Evolutionary conservation across 53 echinoderm and acorn worm species (phyloP).

Genomic region (Pentamera pediparva): DNA sequence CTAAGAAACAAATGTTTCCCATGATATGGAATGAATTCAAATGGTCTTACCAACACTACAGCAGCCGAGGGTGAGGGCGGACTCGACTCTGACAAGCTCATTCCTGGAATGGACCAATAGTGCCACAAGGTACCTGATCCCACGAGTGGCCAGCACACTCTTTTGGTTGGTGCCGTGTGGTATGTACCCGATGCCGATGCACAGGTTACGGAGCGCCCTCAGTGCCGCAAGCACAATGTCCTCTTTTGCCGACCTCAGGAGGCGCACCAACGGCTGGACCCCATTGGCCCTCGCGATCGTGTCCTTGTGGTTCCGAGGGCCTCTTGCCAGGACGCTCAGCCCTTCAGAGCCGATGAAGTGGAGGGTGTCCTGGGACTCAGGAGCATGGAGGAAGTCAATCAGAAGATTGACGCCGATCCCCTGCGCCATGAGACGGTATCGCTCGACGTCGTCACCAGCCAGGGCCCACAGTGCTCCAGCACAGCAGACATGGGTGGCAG

Average conservation of each 20-base stretch:
- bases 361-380: slow-evolving; percentile 70
- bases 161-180: slow-evolving; percentile 83
- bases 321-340: slow-evolving; percentile 75
- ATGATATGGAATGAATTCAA: neutral
- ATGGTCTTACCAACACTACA: slow-evolving; percentile 78
- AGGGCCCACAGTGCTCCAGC: slow-evolving; percentile 94
- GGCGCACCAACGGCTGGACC: slow-evolving; percentile 79
- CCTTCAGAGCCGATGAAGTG: slow-evolving; percentile 97
- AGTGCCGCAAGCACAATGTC: slow-evolving; percentile 91
- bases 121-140: slow-evolving; percentile 84
- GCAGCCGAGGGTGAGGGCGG: slow-evolving; percentile 78
- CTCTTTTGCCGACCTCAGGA: slow-evolving; percentile 87
- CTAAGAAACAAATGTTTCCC: neutral
- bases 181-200: slow-evolving; percentile 86
- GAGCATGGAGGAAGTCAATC: slow-evolving; percentile 89
- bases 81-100: slow-evolving; percentile 87
- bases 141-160: slow-evolving; percentile 66
- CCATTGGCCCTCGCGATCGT: slow-evolving; percentile 83
- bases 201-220: slow-evolving; percentile 77
- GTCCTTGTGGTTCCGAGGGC: slow-evolving; percentile 87
- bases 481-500: slow-evolving; percentile 82
- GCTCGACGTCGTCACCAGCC: slow-evolving; percentile 88
- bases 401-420: slow-evolving; percentile 86
- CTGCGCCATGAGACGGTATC: slow-evolving; percentile 80
- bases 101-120: slow-evolving; percentile 95